A percentile compares a stretch with the other conserved stretches of the same genome.
phyloP scores from a whole-genome alignment of 35 echinoderm and acorn worm species.

The Patiria miniata region DNA sequence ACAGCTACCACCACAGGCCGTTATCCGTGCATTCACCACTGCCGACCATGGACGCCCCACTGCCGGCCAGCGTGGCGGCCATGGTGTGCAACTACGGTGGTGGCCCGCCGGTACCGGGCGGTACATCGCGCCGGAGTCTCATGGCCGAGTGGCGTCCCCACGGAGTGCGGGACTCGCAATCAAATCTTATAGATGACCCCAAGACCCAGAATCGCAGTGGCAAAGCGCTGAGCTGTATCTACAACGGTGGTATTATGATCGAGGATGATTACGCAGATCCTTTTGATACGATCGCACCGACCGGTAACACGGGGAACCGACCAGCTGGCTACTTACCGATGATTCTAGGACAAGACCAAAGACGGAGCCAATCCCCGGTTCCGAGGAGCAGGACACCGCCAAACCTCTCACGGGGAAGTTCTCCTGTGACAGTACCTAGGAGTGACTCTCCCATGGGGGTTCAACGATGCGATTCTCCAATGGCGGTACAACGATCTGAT shows the following conservation, averaged over 20 bases:
- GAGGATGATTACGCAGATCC: conserved; percentile 11
- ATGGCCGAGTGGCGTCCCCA: conserved; percentile 12
- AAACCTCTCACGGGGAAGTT: not conserved
- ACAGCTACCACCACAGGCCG: not conserved
- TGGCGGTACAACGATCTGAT: not conserved
- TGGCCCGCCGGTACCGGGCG: not conserved
- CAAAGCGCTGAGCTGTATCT: not conserved
- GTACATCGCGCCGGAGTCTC: not conserved
- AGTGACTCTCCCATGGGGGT: not conserved
- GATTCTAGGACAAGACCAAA: too few relatives aligned
- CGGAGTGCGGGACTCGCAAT: not conserved
- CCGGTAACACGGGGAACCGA: not conserved
- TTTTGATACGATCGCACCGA: not conserved
- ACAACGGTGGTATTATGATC: not conserved
- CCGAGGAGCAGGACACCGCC: not conserved
- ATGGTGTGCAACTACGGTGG: conserved; percentile 10
- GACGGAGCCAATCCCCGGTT: too few relatives aligned
- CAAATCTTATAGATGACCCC: not conserved
- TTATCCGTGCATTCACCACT: not conserved
- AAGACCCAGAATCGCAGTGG: not conserved
- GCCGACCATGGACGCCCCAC: not conserved
- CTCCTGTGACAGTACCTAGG: not conserved
- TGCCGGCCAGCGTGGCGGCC: conserved; percentile 27
- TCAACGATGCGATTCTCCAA: not conserved
- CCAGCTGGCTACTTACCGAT: not conserved